Percentiles rank a stretch among this genome's conserved stretches.
These are phyloP conservation scores for Toxotes jaculatrix DNA, from an alignment of 2,113 vertebrate species.

Conservation along the genomic window DNA sequence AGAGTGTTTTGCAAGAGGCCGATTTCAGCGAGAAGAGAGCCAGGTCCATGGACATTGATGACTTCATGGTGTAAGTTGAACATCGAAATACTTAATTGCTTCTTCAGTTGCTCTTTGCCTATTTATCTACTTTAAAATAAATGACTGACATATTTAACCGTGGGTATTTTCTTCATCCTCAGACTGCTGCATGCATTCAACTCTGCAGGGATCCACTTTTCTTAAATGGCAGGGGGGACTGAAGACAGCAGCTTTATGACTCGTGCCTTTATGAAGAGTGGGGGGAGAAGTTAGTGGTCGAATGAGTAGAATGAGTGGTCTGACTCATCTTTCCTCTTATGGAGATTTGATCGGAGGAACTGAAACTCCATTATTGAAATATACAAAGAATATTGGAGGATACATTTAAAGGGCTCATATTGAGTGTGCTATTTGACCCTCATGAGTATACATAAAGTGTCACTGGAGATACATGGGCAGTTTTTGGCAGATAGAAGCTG, in stretches of 20 bases:
- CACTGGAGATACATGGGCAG: neutral
- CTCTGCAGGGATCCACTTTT: slow-evolving; percentile 95
- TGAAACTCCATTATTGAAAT: neutral
- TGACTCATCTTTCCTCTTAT: neutral
- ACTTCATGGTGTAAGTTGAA: slow-evolving; percentile 93
- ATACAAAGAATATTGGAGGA: neutral
- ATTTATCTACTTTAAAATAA: neutral
- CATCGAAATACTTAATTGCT: neutral
- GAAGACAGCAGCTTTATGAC: neutral
- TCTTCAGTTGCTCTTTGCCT: neutral
- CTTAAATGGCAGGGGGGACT: slow-evolving; percentile 74
- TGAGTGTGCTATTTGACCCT: slow-evolving; percentile 57
- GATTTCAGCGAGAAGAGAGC: slow-evolving; percentile 93
- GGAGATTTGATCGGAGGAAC: neutral
- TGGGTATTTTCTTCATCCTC: slow-evolving; percentile 51
- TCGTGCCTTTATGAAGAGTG: neutral
- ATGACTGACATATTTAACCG: neutral
- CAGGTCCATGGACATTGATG: slow-evolving; percentile 96
- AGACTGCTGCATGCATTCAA: slow-evolving; percentile 97
- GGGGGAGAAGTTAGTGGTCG: neutral
- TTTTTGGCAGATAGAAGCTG: neutral
- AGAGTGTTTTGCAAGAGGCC: slow-evolving; percentile 88
- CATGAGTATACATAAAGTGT: neutral
- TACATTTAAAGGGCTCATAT: slow-evolving; percentile 65
- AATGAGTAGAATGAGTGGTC: neutral